These are phyloP conservation scores for Oryzias melastigma DNA, from an alignment of 2,113 vertebrate species.

Conservation along the genomic window DNA sequence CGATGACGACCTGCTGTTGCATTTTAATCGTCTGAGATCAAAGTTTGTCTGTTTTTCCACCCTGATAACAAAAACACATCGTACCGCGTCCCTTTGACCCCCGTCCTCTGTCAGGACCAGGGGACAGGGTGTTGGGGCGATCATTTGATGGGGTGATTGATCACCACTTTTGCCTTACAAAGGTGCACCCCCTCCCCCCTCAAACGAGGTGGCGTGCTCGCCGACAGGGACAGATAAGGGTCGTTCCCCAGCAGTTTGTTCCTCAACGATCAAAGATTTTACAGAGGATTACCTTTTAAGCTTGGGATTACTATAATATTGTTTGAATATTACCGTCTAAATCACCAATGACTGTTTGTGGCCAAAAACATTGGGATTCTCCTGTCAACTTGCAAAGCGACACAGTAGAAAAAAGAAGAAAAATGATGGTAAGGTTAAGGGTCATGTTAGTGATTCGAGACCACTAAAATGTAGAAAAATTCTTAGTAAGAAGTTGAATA, in stretches of 20 bases:
- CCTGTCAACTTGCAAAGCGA: too few relatives aligned
- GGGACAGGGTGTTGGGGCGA: neutral
- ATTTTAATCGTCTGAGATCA: conserved; percentile 70
- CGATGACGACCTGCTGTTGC: conserved; percentile 83
- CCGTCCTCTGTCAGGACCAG: neutral
- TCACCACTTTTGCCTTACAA: conserved; percentile 97
- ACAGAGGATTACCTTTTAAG: conserved; percentile 86
- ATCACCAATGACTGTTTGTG: conserved; percentile 60
- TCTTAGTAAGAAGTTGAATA: too few relatives aligned
- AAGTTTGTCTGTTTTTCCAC: neutral
- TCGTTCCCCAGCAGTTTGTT: conserved; percentile 89
- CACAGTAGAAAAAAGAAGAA: too few relatives aligned
- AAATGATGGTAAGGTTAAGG: too few relatives aligned
- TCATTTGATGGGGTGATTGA: conserved; percentile 89
- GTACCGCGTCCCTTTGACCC: neutral
- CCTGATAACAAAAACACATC: neutral
- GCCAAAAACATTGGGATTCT: too few relatives aligned
- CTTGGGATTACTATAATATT: conserved; percentile 83
- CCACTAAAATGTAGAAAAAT: too few relatives aligned
- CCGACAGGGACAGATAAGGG: conserved; percentile 94
- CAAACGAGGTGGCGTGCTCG: conserved; percentile 85
- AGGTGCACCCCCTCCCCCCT: conserved; percentile 66
- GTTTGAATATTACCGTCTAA: conserved; percentile 41
- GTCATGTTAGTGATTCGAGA: too few relatives aligned
- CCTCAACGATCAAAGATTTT: conserved; percentile 95